These are phyloP conservation scores for Passer domesticus DNA, from an alignment of 2,113 vertebrate species.

Conservation along the genomic window DNA sequence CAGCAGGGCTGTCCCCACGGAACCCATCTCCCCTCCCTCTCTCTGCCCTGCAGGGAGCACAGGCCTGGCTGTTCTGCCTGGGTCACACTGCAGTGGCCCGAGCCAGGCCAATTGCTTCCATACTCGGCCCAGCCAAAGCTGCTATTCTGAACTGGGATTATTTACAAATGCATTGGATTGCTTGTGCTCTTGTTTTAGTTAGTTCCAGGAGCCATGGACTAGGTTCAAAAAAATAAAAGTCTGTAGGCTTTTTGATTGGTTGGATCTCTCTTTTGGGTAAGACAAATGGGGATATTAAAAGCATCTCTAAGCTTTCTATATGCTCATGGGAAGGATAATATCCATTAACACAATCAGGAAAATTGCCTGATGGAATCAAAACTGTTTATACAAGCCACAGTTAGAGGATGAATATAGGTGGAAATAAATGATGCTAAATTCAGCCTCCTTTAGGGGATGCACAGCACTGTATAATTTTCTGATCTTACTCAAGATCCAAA, in stretches of 20 bases:
- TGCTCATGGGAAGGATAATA: not conserved
- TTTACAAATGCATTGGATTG: not conserved
- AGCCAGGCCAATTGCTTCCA: not conserved
- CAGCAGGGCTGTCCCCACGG: not conserved
- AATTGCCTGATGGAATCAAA: not conserved
- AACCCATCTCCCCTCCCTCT: rapidly evolving
- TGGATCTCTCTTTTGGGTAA: not conserved
- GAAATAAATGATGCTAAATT: not conserved
- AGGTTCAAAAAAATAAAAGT: not conserved
- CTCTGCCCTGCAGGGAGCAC: not conserved
- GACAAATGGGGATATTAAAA: not conserved
- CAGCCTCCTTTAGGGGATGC: not conserved
- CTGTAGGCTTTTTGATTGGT: not conserved
- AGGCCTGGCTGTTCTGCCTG: rapidly evolving
- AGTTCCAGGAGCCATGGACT: conserved; percentile 16
- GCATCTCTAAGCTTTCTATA: not conserved
- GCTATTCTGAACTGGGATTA: not conserved
- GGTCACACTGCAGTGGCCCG: rapidly evolving
- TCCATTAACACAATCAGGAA: not conserved
- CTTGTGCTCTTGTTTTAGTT: conserved; percentile 9
- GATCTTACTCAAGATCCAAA: not conserved
- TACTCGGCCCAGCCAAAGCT: not conserved
- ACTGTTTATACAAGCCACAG: not conserved
- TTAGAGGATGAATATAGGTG: not conserved
- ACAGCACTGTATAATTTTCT: not conserved